Conservation (phyloP, 2,888 invertebrate species). For the Odiellus spinosus region DNA sequence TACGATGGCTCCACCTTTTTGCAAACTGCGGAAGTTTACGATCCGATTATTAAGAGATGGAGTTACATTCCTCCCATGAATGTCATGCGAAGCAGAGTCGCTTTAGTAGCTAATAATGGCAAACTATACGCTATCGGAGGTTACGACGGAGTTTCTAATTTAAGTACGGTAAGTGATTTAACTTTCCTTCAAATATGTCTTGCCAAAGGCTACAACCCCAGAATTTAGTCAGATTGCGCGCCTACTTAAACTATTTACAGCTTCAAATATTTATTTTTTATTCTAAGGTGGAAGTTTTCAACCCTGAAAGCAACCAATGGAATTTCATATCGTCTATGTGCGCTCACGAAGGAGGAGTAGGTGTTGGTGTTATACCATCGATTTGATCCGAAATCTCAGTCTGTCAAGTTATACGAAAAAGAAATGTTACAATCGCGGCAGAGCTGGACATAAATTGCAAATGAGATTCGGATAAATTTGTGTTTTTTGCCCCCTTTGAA, state of each 20-base stretch:
- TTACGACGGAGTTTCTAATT: constrained; percentile 52
- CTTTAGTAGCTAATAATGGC: constrained; percentile 65
- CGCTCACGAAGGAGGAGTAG: constrained; percentile 75
- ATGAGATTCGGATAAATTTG: no score
- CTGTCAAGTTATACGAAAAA: no score
- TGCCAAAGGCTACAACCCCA: no score
- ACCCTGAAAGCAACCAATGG: constrained; percentile 55
- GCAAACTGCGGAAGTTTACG: constrained; percentile 62
- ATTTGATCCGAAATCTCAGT: no score
- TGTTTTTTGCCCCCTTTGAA: no score
- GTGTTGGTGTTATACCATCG: constrained; percentile 62
- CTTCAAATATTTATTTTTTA: no score
- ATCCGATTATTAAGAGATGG: constrained; percentile 48
- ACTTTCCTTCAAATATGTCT: no score
- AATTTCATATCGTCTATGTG: constrained; percentile 57
- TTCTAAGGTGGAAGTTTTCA: constrained; percentile 48
- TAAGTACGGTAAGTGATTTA: constrained; percentile 45
- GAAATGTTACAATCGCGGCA: no score
- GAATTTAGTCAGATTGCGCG: no score
- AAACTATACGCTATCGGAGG: constrained; percentile 68
- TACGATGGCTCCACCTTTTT: constrained; percentile 71
- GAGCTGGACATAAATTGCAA: no score
- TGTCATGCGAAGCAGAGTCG: constrained; percentile 61
- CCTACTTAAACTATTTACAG: no score
- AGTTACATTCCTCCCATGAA: constrained; percentile 49